Evolutionary conservation across 1,140 invertebrate genomes (phyloP), one percentile per base, ranked within the genome.

Genomic region (Drosophila ohnishii): DNA sequence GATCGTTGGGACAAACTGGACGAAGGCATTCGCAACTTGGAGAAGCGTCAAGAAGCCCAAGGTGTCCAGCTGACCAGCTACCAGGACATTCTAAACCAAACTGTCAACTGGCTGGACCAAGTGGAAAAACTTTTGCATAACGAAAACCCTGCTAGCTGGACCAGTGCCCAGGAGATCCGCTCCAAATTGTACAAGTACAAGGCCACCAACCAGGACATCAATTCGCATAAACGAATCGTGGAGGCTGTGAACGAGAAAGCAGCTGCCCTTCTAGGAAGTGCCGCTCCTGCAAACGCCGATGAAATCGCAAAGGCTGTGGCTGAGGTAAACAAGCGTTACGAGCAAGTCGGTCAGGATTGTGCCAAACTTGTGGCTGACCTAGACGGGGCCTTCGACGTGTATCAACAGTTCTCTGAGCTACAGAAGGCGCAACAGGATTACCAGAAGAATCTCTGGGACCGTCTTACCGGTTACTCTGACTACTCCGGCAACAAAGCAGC

Each of bases 181-280:
- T 95, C 96, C 0, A 98, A 97, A 92, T 92, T 98, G 50, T 93
- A 98, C 42, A 98, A 98, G 90, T 95, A 96, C 78, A 98, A 98
- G 94, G 95, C 95, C 2, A 93, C 95, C 42, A 93, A 97, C 30
- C 97, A 98, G 93, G 98, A 99, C 92, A 97, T 98, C 14, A 92
- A 95, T 22, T 96, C 96, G 1, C 96, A 99, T 84, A 98, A 98
- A 90, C 93, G 97, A 65, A 94, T 97, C 28, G 95, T 99, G 48
- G 98, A 98, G 92, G 95, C 95, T 2, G 94, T 98, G 2, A 95
- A 96, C 7, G 97, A 98, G 89, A 98, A 98, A 92, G 96, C 96
- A 0, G 75, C 78, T 9, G 69, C 77, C 7, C 62, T 91, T 6
- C 45, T 90, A 1, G 95, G 96, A 78, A 94, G 93, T 50, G 62